A percentile compares a stretch with the other conserved stretches of the same genome.
phyloP scores from a whole-genome alignment of 2,888 invertebrate species.

The Podabrus alpinus region DNA sequence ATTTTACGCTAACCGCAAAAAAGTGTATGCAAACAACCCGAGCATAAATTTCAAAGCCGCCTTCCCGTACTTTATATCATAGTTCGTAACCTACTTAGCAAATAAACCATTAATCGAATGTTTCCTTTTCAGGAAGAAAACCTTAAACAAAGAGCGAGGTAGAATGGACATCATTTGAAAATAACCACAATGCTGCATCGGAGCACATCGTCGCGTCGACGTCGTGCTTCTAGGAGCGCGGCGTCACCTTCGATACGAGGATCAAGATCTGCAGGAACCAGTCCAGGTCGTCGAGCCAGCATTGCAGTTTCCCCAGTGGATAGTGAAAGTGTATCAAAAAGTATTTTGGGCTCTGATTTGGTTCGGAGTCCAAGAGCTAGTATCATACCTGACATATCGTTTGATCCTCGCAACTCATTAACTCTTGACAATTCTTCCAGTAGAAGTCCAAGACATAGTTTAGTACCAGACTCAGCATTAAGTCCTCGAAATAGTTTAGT shows the following conservation, averaged over 20 bases:
- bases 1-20: too few species aligned
- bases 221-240: constrained; percentile 69
- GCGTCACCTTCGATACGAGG: constrained; percentile 66
- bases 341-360: constrained; percentile 50
- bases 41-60: too few species aligned
- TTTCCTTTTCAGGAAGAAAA: neutral
- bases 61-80: too few species aligned
- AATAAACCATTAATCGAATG: neutral
- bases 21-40: too few species aligned
- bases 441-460: constrained; percentile 63
- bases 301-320: constrained; percentile 53
- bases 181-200: constrained; percentile 63
- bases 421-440: constrained; percentile 57
- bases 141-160: neutral
- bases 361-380: constrained; percentile 57
- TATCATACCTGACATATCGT: constrained; percentile 52
- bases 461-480: constrained; percentile 59
- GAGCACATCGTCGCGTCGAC: constrained; percentile 69
- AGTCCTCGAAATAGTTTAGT: constrained; percentile 67
- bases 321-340: constrained; percentile 41
- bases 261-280: constrained; percentile 55
- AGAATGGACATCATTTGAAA: neutral
- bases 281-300: constrained; percentile 53
- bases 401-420: constrained; percentile 53
- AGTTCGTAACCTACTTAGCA: too few species aligned